phyloP scores from a whole-genome alignment of 2,888 invertebrate species.

The Parapristionchus giblindavisi region DNA sequence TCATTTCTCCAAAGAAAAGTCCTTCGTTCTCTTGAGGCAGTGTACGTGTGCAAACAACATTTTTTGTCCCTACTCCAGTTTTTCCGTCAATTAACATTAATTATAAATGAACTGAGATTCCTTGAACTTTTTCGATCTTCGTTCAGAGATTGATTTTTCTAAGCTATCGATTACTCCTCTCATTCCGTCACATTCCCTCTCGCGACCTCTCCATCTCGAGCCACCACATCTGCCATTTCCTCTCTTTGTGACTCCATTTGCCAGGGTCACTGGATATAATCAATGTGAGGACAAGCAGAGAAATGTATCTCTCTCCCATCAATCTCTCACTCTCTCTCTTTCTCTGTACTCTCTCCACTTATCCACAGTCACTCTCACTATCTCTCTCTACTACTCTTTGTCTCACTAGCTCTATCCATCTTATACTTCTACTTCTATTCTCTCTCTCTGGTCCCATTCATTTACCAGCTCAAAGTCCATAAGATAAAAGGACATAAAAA shows the following conservation, averaged over 20 bases:
- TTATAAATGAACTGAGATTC: too few species aligned
- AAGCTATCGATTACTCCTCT: neutral
- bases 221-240: neutral
- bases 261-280: neutral
- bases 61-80: too few species aligned
- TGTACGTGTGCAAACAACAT: neutral
- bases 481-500: too few species aligned
- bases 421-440: constrained; percentile 1
- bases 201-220: neutral
- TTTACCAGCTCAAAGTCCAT: too few species aligned
- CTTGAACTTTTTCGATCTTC: too few species aligned
- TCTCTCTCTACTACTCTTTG: neutral
- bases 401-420: constrained; percentile 4
- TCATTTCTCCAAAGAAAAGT: too few species aligned
- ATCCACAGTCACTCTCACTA: constrained; percentile 3
- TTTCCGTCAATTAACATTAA: too few species aligned
- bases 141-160: too few species aligned
- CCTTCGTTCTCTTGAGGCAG: neutral
- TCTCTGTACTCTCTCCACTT: constrained; percentile 12
- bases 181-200: neutral
- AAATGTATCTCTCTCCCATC: neutral
- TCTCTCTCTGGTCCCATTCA: too few species aligned
- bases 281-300: neutral
- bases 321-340: constrained; percentile 3
- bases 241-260: neutral